Conservation (phyloP, 2,113 vertebrate species). For the Dinomys branickii region DNA sequence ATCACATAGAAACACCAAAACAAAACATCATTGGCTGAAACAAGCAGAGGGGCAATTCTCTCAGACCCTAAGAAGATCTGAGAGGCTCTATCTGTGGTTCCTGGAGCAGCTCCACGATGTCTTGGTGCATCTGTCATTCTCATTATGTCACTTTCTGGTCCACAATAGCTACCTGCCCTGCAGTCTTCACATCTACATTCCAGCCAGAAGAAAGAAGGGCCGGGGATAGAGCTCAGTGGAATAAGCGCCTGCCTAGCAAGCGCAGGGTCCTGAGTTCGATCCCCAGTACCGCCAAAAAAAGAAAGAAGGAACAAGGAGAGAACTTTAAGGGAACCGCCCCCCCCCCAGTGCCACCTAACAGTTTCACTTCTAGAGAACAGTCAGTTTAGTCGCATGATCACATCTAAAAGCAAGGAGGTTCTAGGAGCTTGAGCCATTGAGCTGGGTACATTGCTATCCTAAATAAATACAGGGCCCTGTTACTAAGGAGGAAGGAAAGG, state of each 20-base stretch:
- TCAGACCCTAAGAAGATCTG: not conserved
- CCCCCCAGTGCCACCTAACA: not conserved
- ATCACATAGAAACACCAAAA: not conserved
- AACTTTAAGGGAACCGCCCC: not conserved
- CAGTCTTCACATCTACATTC: not conserved
- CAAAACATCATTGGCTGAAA: not conserved
- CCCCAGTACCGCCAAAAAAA: too few species aligned
- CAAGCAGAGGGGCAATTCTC: not conserved
- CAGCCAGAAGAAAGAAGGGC: conserved; percentile 29
- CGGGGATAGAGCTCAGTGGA: too few species aligned
- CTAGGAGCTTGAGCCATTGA: not conserved
- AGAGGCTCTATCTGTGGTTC: not conserved
- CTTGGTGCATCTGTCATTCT: not conserved
- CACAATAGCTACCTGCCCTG: not conserved
- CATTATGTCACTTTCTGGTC: not conserved
- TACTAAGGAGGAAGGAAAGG: not conserved
- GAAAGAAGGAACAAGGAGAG: too few species aligned
- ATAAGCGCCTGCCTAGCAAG: too few species aligned
- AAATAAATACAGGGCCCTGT: not conserved
- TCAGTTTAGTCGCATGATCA: not conserved
- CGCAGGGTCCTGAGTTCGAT: too few species aligned
- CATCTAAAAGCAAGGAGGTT: not conserved
- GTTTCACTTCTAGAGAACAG: not conserved
- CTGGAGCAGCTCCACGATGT: not conserved
- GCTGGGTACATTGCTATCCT: not conserved